Conservation (phyloP, 1,140 invertebrate genomes). For the Hyles euphorbiae region DNA sequence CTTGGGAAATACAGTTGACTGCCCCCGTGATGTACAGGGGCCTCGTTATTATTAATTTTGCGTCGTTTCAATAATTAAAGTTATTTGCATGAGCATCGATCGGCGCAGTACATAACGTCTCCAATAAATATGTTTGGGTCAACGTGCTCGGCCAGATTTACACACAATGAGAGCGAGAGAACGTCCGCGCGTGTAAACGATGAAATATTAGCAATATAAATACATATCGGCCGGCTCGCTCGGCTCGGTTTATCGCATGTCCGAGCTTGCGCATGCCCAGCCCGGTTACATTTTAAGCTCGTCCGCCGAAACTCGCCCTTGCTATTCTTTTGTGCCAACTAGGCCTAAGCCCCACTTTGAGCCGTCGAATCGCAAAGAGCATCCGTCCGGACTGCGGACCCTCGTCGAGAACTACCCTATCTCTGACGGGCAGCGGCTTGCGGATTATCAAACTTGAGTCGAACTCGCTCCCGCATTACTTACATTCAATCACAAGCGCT, state of each 20-base stretch:
- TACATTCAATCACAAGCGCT: slow-evolving; percentile 10
- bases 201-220: slow-evolving; percentile 42
- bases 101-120: slow-evolving; percentile 29
- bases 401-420: slow-evolving; percentile 39
- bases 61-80: slow-evolving; percentile 15
- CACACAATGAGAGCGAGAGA: slow-evolving; percentile 46
- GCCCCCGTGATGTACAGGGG: slow-evolving; percentile 11
- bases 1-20: slow-evolving; percentile 30
- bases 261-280: slow-evolving; percentile 26
- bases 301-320: slow-evolving; percentile 13
- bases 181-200: slow-evolving; percentile 47
- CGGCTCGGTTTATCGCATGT: slow-evolving; percentile 31
- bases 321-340: slow-evolving; percentile 29
- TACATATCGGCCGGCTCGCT: slow-evolving; percentile 24
- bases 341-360: slow-evolving; percentile 34
- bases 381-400: slow-evolving; percentile 27
- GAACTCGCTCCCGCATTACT: slow-evolving; percentile 23
- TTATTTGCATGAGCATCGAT: slow-evolving; percentile 32
- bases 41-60: slow-evolving; percentile 17
- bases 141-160: slow-evolving; percentile 46
- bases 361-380: slow-evolving; percentile 31
- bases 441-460: slow-evolving; percentile 54
- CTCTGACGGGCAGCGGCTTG: slow-evolving; percentile 39
- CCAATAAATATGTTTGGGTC: slow-evolving; percentile 45
- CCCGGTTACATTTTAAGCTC: slow-evolving; percentile 33